Evolutionary conservation across 2,113 vertebrate genomes (phyloP).

Genomic region (Heterotilapia buettikoferi): DNA sequence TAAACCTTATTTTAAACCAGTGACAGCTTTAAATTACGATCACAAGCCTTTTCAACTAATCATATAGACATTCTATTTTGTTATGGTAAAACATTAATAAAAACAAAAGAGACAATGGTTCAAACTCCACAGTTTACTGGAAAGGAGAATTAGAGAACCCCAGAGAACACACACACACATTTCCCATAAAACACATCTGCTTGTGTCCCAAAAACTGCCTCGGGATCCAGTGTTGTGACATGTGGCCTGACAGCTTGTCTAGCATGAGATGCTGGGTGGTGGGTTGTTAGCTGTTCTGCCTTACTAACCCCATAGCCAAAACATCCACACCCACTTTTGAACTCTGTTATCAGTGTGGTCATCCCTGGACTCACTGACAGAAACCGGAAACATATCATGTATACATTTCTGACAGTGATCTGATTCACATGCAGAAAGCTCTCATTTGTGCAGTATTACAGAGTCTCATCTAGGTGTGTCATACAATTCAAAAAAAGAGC

Average conservation of each 20-base stretch:
- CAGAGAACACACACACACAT: neutral
- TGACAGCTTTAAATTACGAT: neutral
- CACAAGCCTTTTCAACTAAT: neutral
- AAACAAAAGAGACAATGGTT: neutral
- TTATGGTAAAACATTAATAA: neutral
- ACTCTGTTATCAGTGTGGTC: neutral
- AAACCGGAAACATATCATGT: neutral
- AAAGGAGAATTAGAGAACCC: neutral
- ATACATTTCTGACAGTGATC: neutral
- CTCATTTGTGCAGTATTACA: neutral
- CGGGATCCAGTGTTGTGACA: neutral
- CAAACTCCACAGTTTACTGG: neutral
- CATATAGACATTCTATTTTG: neutral
- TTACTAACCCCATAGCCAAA: neutral
- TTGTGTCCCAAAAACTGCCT: slow-evolving; percentile 1
- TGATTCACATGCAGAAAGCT: neutral
- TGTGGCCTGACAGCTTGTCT: slow-evolving; percentile 19
- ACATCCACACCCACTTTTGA: slow-evolving; percentile 9
- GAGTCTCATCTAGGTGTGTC: neutral
- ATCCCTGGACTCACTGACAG: neutral
- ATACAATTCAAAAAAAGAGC: neutral
- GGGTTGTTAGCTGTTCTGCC: neutral
- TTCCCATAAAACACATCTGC: slow-evolving; percentile 35
- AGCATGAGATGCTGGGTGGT: neutral
- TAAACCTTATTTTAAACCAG: neutral